phyloP scores from a whole-genome alignment of 2,888 invertebrate genomes.

The Sphecodes monilicornis region DNA sequence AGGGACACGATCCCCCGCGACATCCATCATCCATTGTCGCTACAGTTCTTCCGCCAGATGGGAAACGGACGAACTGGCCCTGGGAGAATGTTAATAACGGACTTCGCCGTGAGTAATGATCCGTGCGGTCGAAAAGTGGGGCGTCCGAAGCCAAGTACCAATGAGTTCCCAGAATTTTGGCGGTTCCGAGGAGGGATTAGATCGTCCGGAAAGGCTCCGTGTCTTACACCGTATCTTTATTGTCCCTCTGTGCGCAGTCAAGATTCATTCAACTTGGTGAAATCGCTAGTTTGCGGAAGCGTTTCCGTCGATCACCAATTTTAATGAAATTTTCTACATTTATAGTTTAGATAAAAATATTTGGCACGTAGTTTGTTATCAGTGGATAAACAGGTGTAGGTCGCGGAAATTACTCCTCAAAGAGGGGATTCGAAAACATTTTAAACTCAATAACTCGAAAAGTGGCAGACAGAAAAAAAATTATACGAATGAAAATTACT shows the following conservation, averaged over 20 bases:
- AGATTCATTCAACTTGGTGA: not conserved
- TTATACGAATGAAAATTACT: too few species aligned
- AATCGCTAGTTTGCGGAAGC: not conserved
- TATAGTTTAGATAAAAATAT: too few species aligned
- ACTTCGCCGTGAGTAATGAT: conserved; percentile 23
- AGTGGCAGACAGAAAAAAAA: too few species aligned
- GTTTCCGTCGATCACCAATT: not conserved
- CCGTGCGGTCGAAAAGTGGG: conserved; percentile 22
- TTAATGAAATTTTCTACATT: not conserved
- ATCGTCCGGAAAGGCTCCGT: not conserved
- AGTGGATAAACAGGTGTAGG: too few species aligned
- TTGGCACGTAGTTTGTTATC: too few species aligned
- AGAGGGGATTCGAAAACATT: too few species aligned
- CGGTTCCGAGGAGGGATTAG: not conserved
- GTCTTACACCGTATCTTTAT: not conserved
- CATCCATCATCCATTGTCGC: conserved; percentile 40
- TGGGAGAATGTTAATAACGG: conserved; percentile 41
- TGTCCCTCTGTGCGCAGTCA: not conserved
- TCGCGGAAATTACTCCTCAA: too few species aligned
- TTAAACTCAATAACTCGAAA: too few species aligned
- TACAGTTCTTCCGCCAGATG: not conserved
- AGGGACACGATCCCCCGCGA: conserved; percentile 1
- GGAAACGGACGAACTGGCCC: conserved; percentile 21
- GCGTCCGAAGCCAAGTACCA: not conserved
- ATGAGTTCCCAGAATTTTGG: conserved; percentile 18